phyloP scores from a whole-genome alignment of 2,113 vertebrate species.

The Takifugu bimaculatus region DNA sequence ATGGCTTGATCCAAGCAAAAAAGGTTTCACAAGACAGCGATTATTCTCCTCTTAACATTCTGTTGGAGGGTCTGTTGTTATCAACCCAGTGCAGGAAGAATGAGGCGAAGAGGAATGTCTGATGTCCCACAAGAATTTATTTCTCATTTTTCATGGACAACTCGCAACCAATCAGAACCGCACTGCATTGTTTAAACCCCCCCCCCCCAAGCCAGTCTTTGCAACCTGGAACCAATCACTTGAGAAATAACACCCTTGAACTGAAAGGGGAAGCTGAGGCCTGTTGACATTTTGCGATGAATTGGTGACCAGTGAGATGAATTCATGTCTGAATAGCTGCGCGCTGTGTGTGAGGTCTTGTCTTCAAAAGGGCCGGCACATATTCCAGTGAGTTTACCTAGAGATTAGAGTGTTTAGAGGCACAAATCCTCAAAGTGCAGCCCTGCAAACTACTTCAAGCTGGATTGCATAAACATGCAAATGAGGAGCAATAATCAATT shows the following conservation, averaged over 20 bases:
- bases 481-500: not conserved
- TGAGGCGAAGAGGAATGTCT: conserved; percentile 16
- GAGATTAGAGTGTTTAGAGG: conserved; percentile 21
- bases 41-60: not conserved
- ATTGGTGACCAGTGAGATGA: conserved; percentile 14
- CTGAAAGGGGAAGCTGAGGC: conserved; percentile 15
- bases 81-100: conserved; percentile 6
- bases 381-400: conserved; percentile 19
- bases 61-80: not conserved
- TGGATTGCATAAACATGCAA: conserved; percentile 12
- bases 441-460: conserved; percentile 10
- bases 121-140: conserved; percentile 27
- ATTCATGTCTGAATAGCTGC: not conserved
- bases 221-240: conserved; percentile 38
- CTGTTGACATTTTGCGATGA: conserved; percentile 35
- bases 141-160: conserved; percentile 22
- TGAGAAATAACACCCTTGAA: conserved; percentile 25
- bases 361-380: conserved; percentile 1
- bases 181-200: conserved; percentile 22
- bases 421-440: conserved; percentile 3
- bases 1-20: conserved; percentile 10
- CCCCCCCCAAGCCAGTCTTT: not conserved
- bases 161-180: conserved; percentile 37
- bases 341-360: conserved; percentile 12
- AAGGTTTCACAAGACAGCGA: conserved; percentile 24